A percentile compares a stretch with the other conserved stretches of the same genome.
Conservation (phyloP, 2,113 vertebrate species). For the Pteruthius melanotis region DNA sequence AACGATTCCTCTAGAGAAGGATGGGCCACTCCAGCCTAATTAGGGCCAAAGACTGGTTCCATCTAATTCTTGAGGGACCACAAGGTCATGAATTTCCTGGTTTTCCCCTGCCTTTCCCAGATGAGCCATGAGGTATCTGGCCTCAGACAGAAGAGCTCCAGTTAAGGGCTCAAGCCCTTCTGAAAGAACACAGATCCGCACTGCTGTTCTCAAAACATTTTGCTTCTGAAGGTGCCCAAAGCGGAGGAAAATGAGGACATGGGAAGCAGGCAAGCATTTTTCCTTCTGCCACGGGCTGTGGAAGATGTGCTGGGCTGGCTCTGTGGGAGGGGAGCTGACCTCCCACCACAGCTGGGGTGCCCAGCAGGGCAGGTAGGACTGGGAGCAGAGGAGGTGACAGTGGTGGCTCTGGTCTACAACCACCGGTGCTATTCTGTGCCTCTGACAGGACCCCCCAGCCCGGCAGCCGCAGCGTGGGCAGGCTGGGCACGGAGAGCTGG, state of each 20-base stretch:
- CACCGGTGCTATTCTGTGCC: accelerated
- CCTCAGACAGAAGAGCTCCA: not conserved
- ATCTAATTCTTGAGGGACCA: not conserved
- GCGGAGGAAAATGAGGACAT: not conserved
- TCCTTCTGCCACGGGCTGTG: not conserved
- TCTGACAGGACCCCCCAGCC: not conserved
- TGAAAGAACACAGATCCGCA: accelerated
- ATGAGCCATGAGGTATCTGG: not conserved
- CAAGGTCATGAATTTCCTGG: not conserved
- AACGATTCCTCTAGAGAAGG: accelerated
- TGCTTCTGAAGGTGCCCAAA: not conserved
- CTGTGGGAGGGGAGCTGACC: not conserved
- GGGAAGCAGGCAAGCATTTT: not conserved
- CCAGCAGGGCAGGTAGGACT: not conserved
- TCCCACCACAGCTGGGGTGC: not conserved
- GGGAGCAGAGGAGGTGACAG: not conserved
- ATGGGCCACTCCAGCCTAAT: not conserved
- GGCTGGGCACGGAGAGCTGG: not conserved
- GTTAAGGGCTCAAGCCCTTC: not conserved
- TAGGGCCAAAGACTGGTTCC: not conserved
- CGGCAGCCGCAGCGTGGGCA: accelerated
- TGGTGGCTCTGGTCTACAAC: accelerated
- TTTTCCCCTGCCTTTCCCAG: not conserved
- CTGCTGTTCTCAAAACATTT: not conserved
- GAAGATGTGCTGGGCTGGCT: not conserved